These are phyloP conservation scores for Chaenodraco wilsoni DNA, from an alignment of 2,797 vertebrate species.

Conservation along the genomic window DNA sequence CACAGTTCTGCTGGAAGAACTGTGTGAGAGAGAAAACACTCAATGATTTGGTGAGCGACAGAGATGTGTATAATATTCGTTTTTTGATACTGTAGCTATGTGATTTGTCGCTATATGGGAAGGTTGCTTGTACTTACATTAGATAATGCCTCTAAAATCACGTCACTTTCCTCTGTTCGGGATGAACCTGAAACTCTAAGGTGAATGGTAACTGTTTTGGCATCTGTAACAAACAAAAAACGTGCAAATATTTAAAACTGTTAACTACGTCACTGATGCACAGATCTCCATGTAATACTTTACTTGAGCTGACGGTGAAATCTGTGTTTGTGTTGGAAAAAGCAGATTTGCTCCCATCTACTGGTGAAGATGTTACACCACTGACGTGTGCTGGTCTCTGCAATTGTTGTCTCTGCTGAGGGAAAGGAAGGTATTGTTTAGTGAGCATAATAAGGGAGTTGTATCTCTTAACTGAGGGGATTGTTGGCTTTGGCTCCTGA, in stretches of 20 bases:
- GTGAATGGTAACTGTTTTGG: slow-evolving; percentile 14
- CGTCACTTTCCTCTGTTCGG: background rate
- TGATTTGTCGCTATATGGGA: too few relatives aligned
- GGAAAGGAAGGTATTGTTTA: background rate
- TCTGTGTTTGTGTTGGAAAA: background rate
- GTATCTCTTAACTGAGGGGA: background rate
- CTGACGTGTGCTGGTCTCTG: background rate
- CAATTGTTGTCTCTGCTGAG: slow-evolving; percentile 4
- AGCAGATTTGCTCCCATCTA: slow-evolving; percentile 31
- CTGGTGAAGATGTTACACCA: slow-evolving; percentile 19
- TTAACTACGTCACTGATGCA: background rate
- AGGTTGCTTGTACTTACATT: slow-evolving; percentile 41
- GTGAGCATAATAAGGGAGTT: background rate
- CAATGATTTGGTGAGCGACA: background rate
- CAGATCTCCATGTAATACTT: background rate
- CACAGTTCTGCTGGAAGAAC: slow-evolving; percentile 50
- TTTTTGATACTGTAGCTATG: too few relatives aligned
- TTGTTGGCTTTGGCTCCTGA: background rate
- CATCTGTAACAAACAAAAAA: slow-evolving; percentile 21
- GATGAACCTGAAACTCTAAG: slow-evolving; percentile 29
- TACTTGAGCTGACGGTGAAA: background rate
- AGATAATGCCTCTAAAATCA: slow-evolving; percentile 22
- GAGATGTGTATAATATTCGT: background rate
- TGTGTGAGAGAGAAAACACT: slow-evolving; percentile 32
- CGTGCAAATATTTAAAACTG: background rate